phyloP scores from a whole-genome alignment of 1,140 invertebrate species.

The Proctacanthus coquilletti region DNA sequence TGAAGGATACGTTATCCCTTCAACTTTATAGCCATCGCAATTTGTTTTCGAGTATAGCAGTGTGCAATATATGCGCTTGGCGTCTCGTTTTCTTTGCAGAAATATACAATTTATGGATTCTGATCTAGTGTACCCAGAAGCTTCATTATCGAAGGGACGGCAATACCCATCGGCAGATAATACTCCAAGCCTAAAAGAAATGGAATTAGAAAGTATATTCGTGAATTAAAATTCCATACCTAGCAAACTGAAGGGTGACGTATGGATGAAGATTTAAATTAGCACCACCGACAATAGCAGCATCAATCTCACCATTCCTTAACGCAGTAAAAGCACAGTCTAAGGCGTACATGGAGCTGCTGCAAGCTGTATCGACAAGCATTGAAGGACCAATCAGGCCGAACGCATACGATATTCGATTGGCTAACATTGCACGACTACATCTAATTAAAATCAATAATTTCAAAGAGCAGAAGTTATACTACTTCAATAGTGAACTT shows the following conservation, averaged over 20 bases:
- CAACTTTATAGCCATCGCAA: slow-evolving; percentile 77
- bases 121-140: slow-evolving; percentile 58
- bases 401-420: slow-evolving; percentile 66
- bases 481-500: slow-evolving; percentile 13
- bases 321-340: slow-evolving; percentile 69
- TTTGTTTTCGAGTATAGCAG: slow-evolving; percentile 44
- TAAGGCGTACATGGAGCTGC: slow-evolving; percentile 71
- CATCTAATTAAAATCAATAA: slow-evolving; percentile 35
- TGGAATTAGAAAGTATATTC: neutral
- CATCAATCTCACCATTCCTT: slow-evolving; percentile 60
- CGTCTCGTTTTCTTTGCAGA: slow-evolving; percentile 64
- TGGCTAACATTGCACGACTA: slow-evolving; percentile 79
- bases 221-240: slow-evolving; percentile 21
- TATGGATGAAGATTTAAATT: slow-evolving; percentile 77
- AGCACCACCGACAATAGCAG: slow-evolving; percentile 71
- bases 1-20: slow-evolving; percentile 84
- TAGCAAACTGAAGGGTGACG: slow-evolving; percentile 66
- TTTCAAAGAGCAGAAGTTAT: neutral
- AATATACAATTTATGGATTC: slow-evolving; percentile 63
- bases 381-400: slow-evolving; percentile 62
- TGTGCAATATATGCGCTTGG: slow-evolving; percentile 59
- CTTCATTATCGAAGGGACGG: slow-evolving; percentile 76
- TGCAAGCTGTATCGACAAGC: slow-evolving; percentile 77
- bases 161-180: slow-evolving; percentile 71
- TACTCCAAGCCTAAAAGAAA: slow-evolving; percentile 54